A percentile compares a stretch with the other conserved stretches of the same genome.
These are phyloP conservation scores for Eristalinus sepulchralis DNA, from an alignment of 2,888 invertebrate genomes.

Conservation along the genomic window DNA sequence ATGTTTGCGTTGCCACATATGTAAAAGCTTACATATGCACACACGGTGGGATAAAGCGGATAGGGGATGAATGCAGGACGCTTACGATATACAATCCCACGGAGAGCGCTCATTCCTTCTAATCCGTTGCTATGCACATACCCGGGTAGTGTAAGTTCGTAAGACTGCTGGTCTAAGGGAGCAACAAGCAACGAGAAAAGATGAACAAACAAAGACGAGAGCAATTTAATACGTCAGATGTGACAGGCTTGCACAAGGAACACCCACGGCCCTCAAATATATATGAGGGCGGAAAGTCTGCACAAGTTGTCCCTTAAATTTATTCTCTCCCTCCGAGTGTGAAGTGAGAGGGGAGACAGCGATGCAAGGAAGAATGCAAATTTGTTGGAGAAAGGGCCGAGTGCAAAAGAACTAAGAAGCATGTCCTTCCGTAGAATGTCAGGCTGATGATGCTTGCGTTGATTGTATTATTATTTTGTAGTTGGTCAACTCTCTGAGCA, in stretches of 20 bases:
- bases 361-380: not conserved
- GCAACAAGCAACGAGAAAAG: not conserved
- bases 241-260: slow-evolving; percentile 19
- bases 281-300: not conserved
- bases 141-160: slow-evolving; percentile 2
- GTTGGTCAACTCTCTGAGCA: slow-evolving; percentile 34
- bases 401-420: not conserved
- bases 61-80: not conserved
- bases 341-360: not conserved
- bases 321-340: not conserved
- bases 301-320: not conserved
- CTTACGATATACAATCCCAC: not conserved
- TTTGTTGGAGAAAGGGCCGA: not conserved
- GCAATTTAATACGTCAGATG: slow-evolving; percentile 39
- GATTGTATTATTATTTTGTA: slow-evolving; percentile 64
- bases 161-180: not conserved
- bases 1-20: not conserved
- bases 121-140: not conserved
- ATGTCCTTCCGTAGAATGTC: slow-evolving; percentile 33
- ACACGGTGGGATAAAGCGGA: not conserved
- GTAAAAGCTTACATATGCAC: not conserved
- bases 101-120: not conserved
- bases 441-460: slow-evolving; percentile 37
- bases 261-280: not conserved
- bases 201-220: slow-evolving; percentile 25